phyloP scores from a whole-genome alignment of 2,888 invertebrate genomes.

The Leptothorax acervorum region DNA sequence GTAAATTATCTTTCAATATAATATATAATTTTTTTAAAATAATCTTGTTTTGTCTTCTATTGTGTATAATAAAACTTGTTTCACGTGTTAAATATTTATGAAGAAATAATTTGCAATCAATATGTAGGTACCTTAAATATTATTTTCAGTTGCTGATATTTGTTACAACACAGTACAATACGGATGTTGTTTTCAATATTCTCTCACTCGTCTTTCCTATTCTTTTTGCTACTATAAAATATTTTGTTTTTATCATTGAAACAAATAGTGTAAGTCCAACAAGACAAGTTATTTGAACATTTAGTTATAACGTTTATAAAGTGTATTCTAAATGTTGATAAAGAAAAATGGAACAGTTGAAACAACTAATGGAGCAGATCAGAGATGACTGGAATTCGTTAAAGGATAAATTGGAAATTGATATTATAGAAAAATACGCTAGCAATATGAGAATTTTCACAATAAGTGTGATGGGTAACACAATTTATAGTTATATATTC shows the following conservation, averaged over 20 bases:
- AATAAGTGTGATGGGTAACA: background rate
- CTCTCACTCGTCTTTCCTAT: background rate
- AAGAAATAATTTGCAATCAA: background rate
- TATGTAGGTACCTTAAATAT: background rate
- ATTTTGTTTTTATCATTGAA: slow-evolving; percentile 29
- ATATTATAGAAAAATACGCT: slow-evolving; percentile 23
- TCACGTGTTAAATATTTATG: background rate
- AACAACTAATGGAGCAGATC: slow-evolving; percentile 2
- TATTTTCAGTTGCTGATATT: slow-evolving; percentile 24
- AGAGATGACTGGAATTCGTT: slow-evolving; percentile 23
- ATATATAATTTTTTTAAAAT: background rate
- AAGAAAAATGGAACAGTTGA: slow-evolving; percentile 25
- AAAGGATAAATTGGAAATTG: slow-evolving; percentile 37
- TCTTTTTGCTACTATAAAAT: slow-evolving; percentile 30
- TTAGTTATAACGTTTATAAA: background rate
- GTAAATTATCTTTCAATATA: background rate
- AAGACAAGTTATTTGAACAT: background rate
- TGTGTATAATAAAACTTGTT: background rate
- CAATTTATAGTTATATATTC: background rate
- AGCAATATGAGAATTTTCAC: background rate
- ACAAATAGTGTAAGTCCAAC: slow-evolving; percentile 31
- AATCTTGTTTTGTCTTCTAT: background rate
- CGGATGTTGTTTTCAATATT: background rate
- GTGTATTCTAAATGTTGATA: background rate
- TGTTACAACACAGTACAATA: slow-evolving; percentile 17